Percentiles rank a stretch among this genome's conserved stretches.
Evolutionary conservation across 2,797 vertebrate genomes (phyloP).

Genomic region (Urocyon cinereoargenteus): DNA sequence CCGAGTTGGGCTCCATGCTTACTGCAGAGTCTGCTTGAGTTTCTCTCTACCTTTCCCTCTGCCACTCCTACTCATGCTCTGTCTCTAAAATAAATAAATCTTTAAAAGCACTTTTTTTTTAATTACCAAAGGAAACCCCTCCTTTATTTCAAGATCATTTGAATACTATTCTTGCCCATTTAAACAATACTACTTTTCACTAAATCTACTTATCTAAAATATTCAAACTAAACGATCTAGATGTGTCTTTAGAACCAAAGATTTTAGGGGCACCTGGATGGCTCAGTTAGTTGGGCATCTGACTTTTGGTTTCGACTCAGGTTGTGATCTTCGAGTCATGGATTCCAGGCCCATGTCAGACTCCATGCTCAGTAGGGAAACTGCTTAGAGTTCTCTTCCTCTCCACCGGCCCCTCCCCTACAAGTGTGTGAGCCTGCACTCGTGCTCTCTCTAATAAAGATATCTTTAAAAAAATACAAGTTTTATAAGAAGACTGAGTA

Average conservation of each 20-base stretch:
- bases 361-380: not conserved
- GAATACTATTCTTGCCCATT: slow-evolving; percentile 19
- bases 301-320: not conserved
- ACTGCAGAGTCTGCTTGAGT: not conserved
- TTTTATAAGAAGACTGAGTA: slow-evolving; percentile 50
- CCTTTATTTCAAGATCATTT: slow-evolving; percentile 42
- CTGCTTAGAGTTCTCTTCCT: not conserved
- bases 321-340: not conserved
- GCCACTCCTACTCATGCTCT: too few relatives aligned
- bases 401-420: not conserved
- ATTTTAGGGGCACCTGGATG: not conserved
- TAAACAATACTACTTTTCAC: slow-evolving; percentile 37
- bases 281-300: not conserved
- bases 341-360: not conserved
- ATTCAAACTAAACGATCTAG: slow-evolving; percentile 40
- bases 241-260: slow-evolving; percentile 29
- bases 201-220: slow-evolving; percentile 63
- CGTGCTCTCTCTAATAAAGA: not conserved
- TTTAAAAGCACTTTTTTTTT: too few relatives aligned
- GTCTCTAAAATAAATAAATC: too few relatives aligned
- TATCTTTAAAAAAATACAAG: not conserved
- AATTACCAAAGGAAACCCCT: not conserved
- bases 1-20: not conserved
- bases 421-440: too few relatives aligned
- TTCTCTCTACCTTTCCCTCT: too few relatives aligned